Base-by-base conservation (phyloP, 2,888 invertebrate genomes). In the Notodonta dromedarius region DNA sequence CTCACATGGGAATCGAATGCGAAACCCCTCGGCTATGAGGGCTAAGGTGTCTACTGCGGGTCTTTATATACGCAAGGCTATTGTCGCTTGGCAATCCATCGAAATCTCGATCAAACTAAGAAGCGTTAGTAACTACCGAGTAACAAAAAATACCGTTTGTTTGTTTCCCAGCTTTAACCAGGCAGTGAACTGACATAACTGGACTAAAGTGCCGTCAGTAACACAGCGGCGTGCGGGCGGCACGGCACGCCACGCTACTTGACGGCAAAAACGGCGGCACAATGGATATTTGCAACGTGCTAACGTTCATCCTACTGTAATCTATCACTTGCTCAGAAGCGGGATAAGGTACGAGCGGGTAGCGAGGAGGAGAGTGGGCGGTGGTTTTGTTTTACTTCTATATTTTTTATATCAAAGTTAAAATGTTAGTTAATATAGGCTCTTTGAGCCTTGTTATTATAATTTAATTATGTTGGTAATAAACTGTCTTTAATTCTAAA, bases 231-330 rank as follows among this genome's bases (percentile, higher is more conserved):
- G 44, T 5, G 11, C 13, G 63, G 61, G 59, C 55, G 44, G 39
- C 14, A 56, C 50, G 39, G 40, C 48, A 52, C 24, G 52, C 0
- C 52, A 16, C 51, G 51, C 53, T 67, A 61, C 61, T 67, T 56
- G 32, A 60, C 63, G 57, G 60, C 65, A 63, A 55, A 63, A 58
- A 42, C 53, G 56, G n/a, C n/a, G 61, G 39, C 48, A 76, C 69
- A 70, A 73, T 68, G 60, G 63, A 60, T 60, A 68, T 75, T 76
- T 64, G 76, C 74, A 69, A 69, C 64, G 72, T 71, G 70, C 70
- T 69, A 69, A 71, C 68, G 62, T 62, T 65, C 63, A 60, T 53
- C 57, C 65, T 66, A 62, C 57, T 57, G 64, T 54, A 69, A 77
- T 77, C 59, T 59, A 71, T 76, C 76, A 76, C 60, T 52, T 51